A percentile compares a stretch with the other conserved stretches of the same genome.
Conservation (phyloP, 2,113 vertebrate genomes). For the Monarcha castaneiventris region DNA sequence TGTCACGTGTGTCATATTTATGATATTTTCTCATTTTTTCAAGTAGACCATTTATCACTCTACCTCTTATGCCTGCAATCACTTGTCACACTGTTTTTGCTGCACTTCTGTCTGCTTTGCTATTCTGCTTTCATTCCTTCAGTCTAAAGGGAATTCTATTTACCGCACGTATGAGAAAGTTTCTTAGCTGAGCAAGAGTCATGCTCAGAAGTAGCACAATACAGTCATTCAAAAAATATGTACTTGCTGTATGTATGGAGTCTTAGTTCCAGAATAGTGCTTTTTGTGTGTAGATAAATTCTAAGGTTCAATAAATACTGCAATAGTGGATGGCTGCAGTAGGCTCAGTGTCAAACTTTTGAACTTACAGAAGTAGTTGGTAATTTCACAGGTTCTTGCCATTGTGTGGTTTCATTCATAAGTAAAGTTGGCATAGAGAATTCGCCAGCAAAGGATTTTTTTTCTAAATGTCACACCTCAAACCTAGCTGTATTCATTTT, state of each 20-base stretch:
- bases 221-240: not conserved
- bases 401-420: not conserved
- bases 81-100: not conserved
- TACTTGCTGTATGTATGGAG: not conserved
- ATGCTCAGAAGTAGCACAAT: not conserved
- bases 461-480: not conserved
- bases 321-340: not conserved
- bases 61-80: not conserved
- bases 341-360: rapidly evolving
- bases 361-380: not conserved
- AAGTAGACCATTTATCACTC: not conserved
- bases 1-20: not conserved
- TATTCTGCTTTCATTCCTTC: not conserved
- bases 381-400: not conserved
- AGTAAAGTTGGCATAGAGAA: not conserved
- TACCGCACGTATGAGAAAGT: not conserved
- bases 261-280: not conserved
- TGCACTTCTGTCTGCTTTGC: not conserved
- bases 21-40: not conserved
- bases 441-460: not conserved
- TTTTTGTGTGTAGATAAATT: not conserved
- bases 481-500: not conserved
- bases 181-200: not conserved
- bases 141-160: not conserved
- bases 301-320: not conserved